These are phyloP conservation scores for Microcebus jonahi DNA, from an alignment of 2,113 vertebrate genomes.

Conservation along the genomic window DNA sequence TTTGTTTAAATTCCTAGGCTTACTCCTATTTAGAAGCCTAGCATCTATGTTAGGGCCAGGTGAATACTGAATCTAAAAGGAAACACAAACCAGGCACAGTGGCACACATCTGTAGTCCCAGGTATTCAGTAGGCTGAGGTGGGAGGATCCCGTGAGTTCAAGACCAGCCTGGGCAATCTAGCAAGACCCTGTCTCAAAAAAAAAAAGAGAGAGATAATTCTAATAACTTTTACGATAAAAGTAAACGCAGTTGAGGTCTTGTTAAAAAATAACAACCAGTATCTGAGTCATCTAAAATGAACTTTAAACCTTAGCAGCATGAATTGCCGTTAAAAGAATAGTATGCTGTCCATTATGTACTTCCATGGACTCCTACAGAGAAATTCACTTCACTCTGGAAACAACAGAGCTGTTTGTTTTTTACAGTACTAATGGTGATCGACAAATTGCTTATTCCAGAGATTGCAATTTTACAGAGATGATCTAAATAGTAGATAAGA, in stretches of 20 bases:
- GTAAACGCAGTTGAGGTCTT: neutral
- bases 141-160: too few relatives aligned
- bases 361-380: neutral
- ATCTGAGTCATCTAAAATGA: conserved; percentile 30
- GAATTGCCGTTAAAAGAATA: neutral
- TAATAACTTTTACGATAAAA: neutral
- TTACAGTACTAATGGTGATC: conserved; percentile 11
- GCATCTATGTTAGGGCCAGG: neutral
- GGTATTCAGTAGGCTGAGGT: too few relatives aligned
- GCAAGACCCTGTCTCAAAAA: too few relatives aligned
- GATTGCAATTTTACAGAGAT: conserved; percentile 15
- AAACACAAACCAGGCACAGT: neutral
- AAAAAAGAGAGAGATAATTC: too few relatives aligned
- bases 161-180: too few relatives aligned
- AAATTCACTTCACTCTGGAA: neutral
- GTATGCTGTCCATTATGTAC: neutral
- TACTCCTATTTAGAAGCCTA: neutral
- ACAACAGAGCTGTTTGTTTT: neutral
- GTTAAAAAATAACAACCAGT: neutral
- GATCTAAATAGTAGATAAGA: neutral
- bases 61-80: neutral
- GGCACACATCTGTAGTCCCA: too few relatives aligned
- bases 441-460: conserved; percentile 28
- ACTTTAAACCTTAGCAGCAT: neutral
- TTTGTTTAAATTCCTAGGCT: neutral